Evolutionary conservation across 2,888 invertebrate genomes (phyloP).

Genomic region (Leucania comma): DNA sequence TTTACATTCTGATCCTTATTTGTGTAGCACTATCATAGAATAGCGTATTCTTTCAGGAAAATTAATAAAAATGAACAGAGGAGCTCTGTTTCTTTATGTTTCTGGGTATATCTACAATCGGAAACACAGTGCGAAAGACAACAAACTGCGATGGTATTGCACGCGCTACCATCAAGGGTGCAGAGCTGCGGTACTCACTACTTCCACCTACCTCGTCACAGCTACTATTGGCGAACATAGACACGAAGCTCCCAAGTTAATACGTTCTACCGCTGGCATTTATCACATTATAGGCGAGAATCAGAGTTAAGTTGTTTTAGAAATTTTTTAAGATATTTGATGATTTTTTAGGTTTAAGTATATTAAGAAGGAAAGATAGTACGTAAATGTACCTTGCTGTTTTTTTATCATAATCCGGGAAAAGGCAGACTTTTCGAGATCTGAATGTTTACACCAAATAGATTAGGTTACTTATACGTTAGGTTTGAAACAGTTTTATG

Average conservation of each 20-base stretch:
- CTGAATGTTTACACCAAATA: constrained; percentile 5
- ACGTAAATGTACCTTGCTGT: background rate
- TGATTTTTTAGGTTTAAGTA: background rate
- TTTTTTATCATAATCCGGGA: background rate
- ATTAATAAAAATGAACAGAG: constrained; percentile 25
- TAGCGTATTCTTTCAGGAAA: constrained; percentile 20
- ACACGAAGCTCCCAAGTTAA: constrained; percentile 24
- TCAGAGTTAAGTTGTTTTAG: background rate
- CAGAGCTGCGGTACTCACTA: constrained; percentile 47
- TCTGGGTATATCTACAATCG: constrained; percentile 32
- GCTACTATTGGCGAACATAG: constrained; percentile 3
- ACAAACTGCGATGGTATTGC: constrained; percentile 42
- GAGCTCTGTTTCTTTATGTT: constrained; percentile 6
- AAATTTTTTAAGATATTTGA: background rate
- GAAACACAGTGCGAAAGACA: constrained; percentile 23
- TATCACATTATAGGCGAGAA: constrained; percentile 26
- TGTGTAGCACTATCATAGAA: background rate
- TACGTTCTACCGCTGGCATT: constrained; percentile 9
- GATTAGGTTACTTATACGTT: background rate
- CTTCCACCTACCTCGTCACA: background rate
- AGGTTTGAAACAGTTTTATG: background rate
- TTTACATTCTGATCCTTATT: background rate
- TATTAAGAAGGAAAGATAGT: background rate
- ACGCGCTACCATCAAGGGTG: constrained; percentile 48
- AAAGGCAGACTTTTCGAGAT: background rate